Conservation (phyloP, 1,140 invertebrate species). For the Phenacoccus solenopsis region DNA sequence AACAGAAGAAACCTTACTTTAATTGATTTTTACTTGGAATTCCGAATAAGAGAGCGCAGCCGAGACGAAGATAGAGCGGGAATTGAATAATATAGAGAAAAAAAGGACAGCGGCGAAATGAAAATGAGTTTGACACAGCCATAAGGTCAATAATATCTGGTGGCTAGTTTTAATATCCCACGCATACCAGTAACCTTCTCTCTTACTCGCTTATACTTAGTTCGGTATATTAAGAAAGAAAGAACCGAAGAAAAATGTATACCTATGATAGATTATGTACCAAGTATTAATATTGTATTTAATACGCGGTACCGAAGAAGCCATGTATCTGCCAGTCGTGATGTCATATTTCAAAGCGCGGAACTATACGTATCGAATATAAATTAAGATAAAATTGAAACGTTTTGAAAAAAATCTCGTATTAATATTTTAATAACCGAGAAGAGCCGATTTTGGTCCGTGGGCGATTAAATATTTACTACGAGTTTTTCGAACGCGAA, state of each 20-base stretch:
- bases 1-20: background rate
- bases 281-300: background rate
- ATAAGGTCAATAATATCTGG: background rate
- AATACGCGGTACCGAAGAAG: background rate
- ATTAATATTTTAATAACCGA: background rate
- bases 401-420: background rate
- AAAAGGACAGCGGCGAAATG: background rate
- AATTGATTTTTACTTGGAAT: no score
- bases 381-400: background rate
- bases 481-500: no score
- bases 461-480: constrained; percentile 1
- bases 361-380: constrained; percentile 1
- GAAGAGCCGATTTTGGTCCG: background rate
- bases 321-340: background rate
- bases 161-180: constrained; percentile 1
- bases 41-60: no score
- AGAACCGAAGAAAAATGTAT: background rate
- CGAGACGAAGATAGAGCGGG: no score
- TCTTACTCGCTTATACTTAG: background rate
- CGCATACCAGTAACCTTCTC: background rate
- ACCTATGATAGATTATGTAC: background rate
- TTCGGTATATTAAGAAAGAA: no score
- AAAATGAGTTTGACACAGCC: background rate
- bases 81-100: no score
- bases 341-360: background rate